Percentiles rank a stretch among this genome's conserved stretches.
These are phyloP conservation scores for Erythrocercus mccallii DNA, from an alignment of 2,113 vertebrate genomes.

Conservation along the genomic window DNA sequence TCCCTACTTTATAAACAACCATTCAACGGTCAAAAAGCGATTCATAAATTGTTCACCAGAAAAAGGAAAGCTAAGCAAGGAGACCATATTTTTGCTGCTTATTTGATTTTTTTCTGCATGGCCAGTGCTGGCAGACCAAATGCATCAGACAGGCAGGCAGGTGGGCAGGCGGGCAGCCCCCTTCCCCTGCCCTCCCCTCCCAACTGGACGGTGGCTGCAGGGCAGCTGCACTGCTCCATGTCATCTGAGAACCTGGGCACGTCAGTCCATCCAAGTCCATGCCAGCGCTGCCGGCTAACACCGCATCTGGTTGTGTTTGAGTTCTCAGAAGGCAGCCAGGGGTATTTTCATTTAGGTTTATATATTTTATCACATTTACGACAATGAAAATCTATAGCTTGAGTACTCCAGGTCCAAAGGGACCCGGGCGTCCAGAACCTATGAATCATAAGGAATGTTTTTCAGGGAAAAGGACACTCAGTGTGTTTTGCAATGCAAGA, in stretches of 20 bases:
- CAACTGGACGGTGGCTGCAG: not conserved
- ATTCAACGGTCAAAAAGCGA: not conserved
- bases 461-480: not conserved
- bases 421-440: not conserved
- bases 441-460: conserved; percentile 62
- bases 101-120: not conserved
- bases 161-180: not conserved
- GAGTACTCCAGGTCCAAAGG: conserved; percentile 47
- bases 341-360: conserved; percentile 57
- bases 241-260: not conserved
- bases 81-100: not conserved
- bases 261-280: not conserved
- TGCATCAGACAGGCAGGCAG: not conserved
- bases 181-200: not conserved
- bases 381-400: conserved; percentile 18
- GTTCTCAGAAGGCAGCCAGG: conserved; percentile 53
- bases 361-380: conserved; percentile 65
- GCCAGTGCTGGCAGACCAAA: not conserved
- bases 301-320: conserved; percentile 15
- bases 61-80: not conserved
- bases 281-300: not conserved
- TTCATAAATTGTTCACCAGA: not conserved
- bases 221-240: not conserved
- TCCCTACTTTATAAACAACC: not conserved
- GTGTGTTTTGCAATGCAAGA: conserved; percentile 41